Base-by-base conservation (phyloP, 2,797 vertebrate genomes). In the Kryptopterus vitreolus region DNA sequence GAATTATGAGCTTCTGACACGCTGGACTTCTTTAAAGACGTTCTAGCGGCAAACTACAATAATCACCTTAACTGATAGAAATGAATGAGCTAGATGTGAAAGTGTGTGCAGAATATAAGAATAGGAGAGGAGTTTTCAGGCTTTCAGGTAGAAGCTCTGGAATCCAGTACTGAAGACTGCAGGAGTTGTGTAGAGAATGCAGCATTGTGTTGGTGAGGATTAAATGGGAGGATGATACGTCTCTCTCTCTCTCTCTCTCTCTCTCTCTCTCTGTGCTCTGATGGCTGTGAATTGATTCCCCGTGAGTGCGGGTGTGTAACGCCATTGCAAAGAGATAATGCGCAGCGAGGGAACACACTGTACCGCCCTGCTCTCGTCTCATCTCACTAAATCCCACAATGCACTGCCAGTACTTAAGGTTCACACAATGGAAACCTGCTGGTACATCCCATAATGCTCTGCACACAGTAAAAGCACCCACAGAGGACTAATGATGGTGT, bases 191-290 rank as follows among this genome's bases (percentile, higher is more conserved):
- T 50, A 24, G 66, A 50, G 66, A 50, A 1, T 8, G 0, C 66
- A 50, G 48, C 65, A 15, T 69, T 29, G 26, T 50, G 46, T 11
- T 20, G 24, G 24, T 20, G 8, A 48, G 7, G 18, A 48, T 48
- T 69, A 26, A 69, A 50, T 10, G 4, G 38, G 20, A 65, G 43
- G 66, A 50, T 20, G 46, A 50, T 11, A 69, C 48, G 43, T 69
- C 46, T 69, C n/a, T 29, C 7, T n/a, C 43, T 22, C 38, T 43
- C 38, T 69, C 66, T 50, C 43, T 69, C 66, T 69, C 38, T 69
- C 66, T 69, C 38, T 69, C 66, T 69, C 38, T 26, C 7, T n/a
- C 38, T 22, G 24, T 29, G 16, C 43, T 70, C 24, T 48, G 43
- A 48, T 48, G 66, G 16, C 48, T 9, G 43, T 31, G 46, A 70